phyloP scores from a whole-genome alignment of 2,888 invertebrate genomes.

The Anoncus sp. region DNA sequence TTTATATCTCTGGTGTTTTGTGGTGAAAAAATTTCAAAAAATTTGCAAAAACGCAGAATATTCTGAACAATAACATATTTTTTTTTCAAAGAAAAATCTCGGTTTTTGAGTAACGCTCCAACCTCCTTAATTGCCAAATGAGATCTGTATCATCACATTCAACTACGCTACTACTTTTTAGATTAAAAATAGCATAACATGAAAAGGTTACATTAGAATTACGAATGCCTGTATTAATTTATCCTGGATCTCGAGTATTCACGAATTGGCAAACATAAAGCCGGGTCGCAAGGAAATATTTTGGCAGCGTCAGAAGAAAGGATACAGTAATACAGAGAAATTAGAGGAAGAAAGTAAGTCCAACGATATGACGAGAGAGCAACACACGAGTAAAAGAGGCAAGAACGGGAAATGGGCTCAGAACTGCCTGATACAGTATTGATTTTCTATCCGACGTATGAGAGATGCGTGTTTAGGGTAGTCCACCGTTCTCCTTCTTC shows the following conservation, averaged over 20 bases:
- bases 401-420: conserved; percentile 77
- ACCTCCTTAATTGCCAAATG: too few species aligned
- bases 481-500: conserved; percentile 53
- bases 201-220: not conserved
- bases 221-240: not conserved
- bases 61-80: too few species aligned
- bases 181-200: too few species aligned
- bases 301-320: conserved; percentile 35
- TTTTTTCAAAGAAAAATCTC: too few species aligned
- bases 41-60: too few species aligned
- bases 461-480: conserved; percentile 80
- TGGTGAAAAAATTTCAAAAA: too few species aligned
- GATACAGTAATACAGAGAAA: conserved; percentile 28
- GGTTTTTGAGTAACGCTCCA: too few species aligned
- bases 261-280: conserved; percentile 40
- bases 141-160: too few species aligned
- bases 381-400: conserved; percentile 46
- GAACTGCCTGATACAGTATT: conserved; percentile 78
- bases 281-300: conserved; percentile 19
- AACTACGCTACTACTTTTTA: too few species aligned
- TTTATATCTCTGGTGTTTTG: too few species aligned
- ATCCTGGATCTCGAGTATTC: conserved; percentile 5
- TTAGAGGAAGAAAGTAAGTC: conserved; percentile 30
- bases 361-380: conserved; percentile 31
- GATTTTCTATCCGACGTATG: conserved; percentile 81